A percentile compares a stretch with the other conserved stretches of the same genome.
Conservation (phyloP, 2,113 vertebrate species). For the Drymodes brunneopygia region DNA sequence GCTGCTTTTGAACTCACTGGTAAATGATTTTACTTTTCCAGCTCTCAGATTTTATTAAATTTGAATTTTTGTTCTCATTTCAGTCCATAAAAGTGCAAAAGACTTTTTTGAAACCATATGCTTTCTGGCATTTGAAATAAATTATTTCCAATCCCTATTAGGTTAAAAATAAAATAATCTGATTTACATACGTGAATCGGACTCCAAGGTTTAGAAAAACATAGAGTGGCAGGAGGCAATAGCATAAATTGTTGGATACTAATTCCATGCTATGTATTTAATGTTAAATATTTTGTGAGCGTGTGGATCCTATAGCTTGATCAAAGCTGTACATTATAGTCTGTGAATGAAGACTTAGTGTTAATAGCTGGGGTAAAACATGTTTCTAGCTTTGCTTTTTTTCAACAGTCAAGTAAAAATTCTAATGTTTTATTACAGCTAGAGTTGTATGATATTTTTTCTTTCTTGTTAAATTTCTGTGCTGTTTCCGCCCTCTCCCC, state of each 20-base stretch:
- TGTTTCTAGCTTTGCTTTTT: constrained; percentile 49
- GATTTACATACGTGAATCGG: constrained; percentile 36
- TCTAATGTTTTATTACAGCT: constrained; percentile 49
- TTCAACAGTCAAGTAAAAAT: constrained; percentile 54
- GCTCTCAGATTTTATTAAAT: constrained; percentile 64
- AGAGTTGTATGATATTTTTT: constrained; percentile 58
- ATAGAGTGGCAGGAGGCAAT: background rate
- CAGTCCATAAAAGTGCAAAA: constrained; percentile 33
- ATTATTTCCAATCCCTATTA: constrained; percentile 20
- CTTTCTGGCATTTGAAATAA: constrained; percentile 49
- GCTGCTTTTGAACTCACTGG: background rate
- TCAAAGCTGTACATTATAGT: constrained; percentile 18
- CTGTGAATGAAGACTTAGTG: constrained; percentile 43
- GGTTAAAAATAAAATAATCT: constrained; percentile 61
- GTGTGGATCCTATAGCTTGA: constrained; percentile 47
- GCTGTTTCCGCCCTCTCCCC: background rate
- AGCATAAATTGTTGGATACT: constrained; percentile 41
- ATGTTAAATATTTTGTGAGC: constrained; percentile 57
- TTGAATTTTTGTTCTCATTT: constrained; percentile 60
- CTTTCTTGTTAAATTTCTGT: constrained; percentile 66
- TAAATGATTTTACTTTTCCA: constrained; percentile 29
- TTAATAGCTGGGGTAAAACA: constrained; percentile 49
- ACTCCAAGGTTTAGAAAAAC: constrained; percentile 42
- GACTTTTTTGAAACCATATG: constrained; percentile 40
- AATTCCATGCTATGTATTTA: constrained; percentile 48